These are phyloP conservation scores for Brachypteracias leptosomus DNA, from an alignment of 2,113 vertebrate genomes.

Conservation along the genomic window DNA sequence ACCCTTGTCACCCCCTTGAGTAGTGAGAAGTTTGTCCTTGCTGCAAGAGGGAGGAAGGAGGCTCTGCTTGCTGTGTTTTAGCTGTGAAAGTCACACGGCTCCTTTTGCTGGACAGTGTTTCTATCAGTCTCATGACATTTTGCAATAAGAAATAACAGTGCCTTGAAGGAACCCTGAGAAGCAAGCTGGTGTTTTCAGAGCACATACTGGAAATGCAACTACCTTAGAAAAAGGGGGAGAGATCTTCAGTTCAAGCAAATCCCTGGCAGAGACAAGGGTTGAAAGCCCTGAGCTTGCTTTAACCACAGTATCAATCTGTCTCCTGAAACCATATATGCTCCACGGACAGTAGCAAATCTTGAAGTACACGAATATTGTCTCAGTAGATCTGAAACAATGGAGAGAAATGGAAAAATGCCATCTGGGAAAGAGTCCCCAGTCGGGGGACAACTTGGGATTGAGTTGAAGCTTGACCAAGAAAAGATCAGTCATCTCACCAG, in stretches of 20 bases:
- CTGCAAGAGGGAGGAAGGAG: not conserved
- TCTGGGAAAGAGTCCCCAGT: not conserved
- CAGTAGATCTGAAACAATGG: not conserved
- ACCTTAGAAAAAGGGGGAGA: not conserved
- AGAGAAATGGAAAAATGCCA: not conserved
- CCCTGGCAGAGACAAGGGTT: not conserved
- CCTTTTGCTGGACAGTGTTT: not conserved
- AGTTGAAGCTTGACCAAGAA: not conserved
- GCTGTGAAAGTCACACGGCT: not conserved
- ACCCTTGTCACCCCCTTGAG: not conserved
- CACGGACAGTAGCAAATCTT: not conserved
- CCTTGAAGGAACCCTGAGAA: not conserved
- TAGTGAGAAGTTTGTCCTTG: not conserved
- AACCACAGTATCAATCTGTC: rapidly evolving
- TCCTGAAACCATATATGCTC: not conserved
- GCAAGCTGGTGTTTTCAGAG: not conserved
- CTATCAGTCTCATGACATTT: not conserved
- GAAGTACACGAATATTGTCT: not conserved
- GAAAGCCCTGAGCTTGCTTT: not conserved
- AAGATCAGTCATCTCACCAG: not conserved
- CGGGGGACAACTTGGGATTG: not conserved
- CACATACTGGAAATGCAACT: not conserved
- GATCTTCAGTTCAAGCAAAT: not conserved
- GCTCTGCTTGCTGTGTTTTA: not conserved
- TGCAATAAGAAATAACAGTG: not conserved